Conservation (phyloP, 2,797 vertebrate genomes). For the Nyctalus aviator region DNA sequence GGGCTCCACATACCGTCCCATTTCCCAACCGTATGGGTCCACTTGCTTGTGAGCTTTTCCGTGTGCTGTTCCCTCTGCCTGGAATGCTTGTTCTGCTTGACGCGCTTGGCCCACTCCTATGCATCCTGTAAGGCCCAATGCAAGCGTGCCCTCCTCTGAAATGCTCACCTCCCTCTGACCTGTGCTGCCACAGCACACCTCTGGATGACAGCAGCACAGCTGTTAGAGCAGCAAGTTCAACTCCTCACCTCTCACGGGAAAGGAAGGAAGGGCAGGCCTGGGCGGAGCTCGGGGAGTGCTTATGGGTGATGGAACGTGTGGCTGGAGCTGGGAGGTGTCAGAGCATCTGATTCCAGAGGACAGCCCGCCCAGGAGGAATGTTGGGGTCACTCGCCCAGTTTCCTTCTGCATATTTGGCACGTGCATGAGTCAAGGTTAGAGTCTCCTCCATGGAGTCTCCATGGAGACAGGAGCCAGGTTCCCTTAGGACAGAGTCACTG, state of each 20-base stretch:
- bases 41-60: not conserved
- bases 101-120: not conserved
- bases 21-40: not conserved
- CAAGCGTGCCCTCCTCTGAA: not conserved
- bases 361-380: not conserved
- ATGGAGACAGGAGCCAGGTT: no score
- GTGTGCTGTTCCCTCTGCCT: not conserved
- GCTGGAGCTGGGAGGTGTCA: not conserved
- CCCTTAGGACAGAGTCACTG: not conserved
- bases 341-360: not conserved
- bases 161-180: not conserved
- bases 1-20: not conserved
- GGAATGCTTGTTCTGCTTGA: not conserved
- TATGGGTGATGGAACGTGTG: accelerated
- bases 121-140: not conserved
- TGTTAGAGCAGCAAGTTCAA: accelerated
- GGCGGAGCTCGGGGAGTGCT: accelerated
- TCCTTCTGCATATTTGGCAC: not conserved
- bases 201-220: no score
- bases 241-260: not conserved
- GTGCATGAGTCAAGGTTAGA: not conserved
- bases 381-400: accelerated
- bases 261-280: not conserved
- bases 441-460: not conserved
- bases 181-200: not conserved